phyloP scores from a whole-genome alignment of 2,113 vertebrate species.

The Albula goreensis region DNA sequence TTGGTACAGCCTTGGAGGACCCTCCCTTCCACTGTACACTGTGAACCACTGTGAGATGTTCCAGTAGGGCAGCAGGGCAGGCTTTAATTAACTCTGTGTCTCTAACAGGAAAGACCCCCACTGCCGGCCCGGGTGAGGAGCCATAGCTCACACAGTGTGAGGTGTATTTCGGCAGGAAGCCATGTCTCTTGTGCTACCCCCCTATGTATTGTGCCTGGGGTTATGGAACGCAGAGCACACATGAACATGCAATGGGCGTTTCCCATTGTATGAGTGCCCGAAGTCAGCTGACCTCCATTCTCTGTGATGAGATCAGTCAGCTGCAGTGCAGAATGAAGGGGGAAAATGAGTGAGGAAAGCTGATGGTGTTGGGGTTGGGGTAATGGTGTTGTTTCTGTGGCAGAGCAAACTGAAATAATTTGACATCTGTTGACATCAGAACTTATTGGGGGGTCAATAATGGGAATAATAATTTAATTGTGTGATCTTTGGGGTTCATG shows the following conservation, averaged over 20 bases:
- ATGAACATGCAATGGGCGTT: background rate
- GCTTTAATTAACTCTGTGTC: slow-evolving; percentile 11
- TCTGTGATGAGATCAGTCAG: background rate
- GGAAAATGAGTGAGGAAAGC: background rate
- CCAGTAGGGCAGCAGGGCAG: slow-evolving; percentile 18
- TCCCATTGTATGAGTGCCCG: background rate
- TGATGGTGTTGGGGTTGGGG: background rate
- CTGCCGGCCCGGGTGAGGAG: background rate
- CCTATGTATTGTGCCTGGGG: background rate
- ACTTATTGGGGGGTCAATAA: background rate
- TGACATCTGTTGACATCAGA: background rate
- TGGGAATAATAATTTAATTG: background rate
- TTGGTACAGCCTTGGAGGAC: slow-evolving; percentile 27
- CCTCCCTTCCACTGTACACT: slow-evolving; percentile 5
- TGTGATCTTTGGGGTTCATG: background rate
- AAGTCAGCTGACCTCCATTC: background rate
- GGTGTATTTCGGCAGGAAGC: background rate
- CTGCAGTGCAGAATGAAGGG: background rate
- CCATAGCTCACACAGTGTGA: background rate
- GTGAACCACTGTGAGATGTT: slow-evolving; percentile 11
- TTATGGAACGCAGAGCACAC: background rate
- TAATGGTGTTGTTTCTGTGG: background rate
- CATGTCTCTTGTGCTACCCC: background rate
- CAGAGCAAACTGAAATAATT: background rate
- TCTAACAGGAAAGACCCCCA: background rate